Conservation (phyloP, 2,797 vertebrate species). For the Echiichthys vipera region DNA sequence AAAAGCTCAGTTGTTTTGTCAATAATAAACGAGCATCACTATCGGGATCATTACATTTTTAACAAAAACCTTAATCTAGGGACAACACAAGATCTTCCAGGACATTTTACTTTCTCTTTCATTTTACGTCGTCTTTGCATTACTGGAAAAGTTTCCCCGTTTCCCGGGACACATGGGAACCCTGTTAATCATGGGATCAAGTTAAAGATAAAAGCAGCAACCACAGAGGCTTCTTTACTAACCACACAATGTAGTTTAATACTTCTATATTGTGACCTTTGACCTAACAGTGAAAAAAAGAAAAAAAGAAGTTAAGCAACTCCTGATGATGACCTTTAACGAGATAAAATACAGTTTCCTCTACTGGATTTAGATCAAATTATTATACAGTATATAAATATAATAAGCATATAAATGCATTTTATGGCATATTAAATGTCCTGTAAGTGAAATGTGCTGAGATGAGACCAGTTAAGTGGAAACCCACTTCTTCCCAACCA, state of each 20-base stretch:
- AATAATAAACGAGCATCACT: not conserved
- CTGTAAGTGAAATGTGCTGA: not conserved
- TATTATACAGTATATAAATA: not conserved
- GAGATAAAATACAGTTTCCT: not conserved
- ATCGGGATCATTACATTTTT: not conserved
- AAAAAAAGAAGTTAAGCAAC: not conserved
- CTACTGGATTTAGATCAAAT: not conserved
- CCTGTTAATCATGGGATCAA: not conserved
- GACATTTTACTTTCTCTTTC: too few relatives aligned
- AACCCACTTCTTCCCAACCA: slow-evolving; percentile 9
- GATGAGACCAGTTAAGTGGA: not conserved
- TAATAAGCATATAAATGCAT: not conserved
- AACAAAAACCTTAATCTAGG: slow-evolving; percentile 3
- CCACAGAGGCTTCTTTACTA: not conserved
- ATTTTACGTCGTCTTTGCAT: too few relatives aligned
- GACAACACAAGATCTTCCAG: too few relatives aligned
- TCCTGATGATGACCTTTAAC: not conserved
- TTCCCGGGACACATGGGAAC: too few relatives aligned
- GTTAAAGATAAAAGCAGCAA: not conserved
- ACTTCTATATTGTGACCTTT: not conserved
- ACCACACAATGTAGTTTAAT: not conserved
- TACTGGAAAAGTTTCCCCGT: too few relatives aligned
- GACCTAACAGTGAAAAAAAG: not conserved
- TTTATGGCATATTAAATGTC: not conserved
- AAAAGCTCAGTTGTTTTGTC: not conserved